phyloP scores from a whole-genome alignment of 2,888 invertebrate species.

The Thereva nobilitata region DNA sequence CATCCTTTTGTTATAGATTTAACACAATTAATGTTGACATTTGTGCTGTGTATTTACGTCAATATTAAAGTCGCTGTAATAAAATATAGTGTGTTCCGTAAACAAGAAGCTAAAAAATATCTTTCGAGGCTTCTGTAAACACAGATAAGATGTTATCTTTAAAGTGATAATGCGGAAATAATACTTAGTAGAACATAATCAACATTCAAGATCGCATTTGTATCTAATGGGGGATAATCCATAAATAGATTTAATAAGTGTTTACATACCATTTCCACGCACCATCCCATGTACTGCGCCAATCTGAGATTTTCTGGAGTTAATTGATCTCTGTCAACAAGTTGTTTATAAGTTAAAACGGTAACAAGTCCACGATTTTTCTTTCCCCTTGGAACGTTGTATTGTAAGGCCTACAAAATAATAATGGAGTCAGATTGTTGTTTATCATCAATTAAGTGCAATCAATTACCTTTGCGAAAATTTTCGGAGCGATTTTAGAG shows the following conservation, averaged over 20 bases:
- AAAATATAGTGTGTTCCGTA: too few relatives aligned
- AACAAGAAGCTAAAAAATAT: too few relatives aligned
- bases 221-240: background rate
- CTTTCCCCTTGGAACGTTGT: constrained; percentile 91
- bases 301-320: constrained; percentile 77
- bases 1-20: too few relatives aligned
- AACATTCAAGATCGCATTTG: constrained; percentile 2
- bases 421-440: constrained; percentile 16
- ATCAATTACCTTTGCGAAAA: constrained; percentile 72
- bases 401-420: constrained; percentile 73
- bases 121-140: too few relatives aligned
- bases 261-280: constrained; percentile 84
- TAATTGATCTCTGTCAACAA: constrained; percentile 68
- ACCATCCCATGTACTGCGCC: constrained; percentile 90
- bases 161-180: too few relatives aligned
- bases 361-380: constrained; percentile 77
- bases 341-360: constrained; percentile 74
- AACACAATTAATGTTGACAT: too few relatives aligned
- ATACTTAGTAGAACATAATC: too few relatives aligned
- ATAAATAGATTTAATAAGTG: too few relatives aligned
- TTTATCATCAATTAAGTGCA: constrained; percentile 11
- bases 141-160: too few relatives aligned
- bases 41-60: too few relatives aligned
- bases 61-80: too few relatives aligned
- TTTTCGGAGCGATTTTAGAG: constrained; percentile 77